These are phyloP conservation scores for Hemiprocne comata DNA, from an alignment of 2,113 vertebrate genomes.

Conservation along the genomic window DNA sequence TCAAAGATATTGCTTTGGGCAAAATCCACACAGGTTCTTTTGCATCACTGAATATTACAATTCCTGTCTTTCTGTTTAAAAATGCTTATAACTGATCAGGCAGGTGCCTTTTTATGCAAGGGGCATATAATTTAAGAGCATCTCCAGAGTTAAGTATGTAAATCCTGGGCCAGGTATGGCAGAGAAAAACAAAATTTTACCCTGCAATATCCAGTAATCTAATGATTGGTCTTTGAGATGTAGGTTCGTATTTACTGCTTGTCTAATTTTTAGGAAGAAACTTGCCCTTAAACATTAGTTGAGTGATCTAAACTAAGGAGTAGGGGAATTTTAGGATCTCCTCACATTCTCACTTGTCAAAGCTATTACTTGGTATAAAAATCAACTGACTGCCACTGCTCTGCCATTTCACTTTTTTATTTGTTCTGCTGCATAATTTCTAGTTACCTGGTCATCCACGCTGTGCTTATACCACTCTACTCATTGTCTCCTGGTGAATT, in stretches of 20 bases:
- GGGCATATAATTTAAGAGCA: background rate
- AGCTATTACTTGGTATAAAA: background rate
- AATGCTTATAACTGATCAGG: background rate
- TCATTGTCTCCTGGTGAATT: background rate
- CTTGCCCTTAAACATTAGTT: background rate
- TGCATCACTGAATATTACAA: conserved; percentile 18
- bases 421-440: background rate
- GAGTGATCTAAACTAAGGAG: background rate
- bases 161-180: background rate
- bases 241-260: background rate
- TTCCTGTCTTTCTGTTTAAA: conserved; percentile 3
- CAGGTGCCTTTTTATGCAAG: background rate
- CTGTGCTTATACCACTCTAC: background rate
- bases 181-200: background rate
- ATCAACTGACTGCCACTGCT: background rate
- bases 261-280: background rate
- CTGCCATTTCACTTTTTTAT: background rate
- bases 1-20: conserved; percentile 39
- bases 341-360: background rate
- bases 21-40: conserved; percentile 25
- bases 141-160: background rate
- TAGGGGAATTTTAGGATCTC: background rate
- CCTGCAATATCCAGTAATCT: background rate
- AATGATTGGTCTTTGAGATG: background rate
- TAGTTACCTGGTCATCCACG: background rate